Percentiles rank a stretch among this genome's conserved stretches.
phyloP scores from a whole-genome alignment of 2,113 vertebrate species.

The Hippocampus barbouri region DNA sequence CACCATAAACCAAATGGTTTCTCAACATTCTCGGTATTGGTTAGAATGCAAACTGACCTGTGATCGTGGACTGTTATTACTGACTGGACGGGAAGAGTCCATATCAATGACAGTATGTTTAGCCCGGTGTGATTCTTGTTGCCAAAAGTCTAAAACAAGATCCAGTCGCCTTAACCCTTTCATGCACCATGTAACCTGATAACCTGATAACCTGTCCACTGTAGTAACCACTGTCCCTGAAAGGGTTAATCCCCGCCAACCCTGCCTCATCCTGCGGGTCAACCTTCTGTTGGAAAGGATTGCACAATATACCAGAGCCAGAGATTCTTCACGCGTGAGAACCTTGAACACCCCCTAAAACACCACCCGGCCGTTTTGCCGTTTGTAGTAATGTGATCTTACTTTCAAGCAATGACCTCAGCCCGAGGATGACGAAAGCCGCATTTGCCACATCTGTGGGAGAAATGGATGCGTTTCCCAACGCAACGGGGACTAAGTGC shows the following conservation, averaged over 20 bases:
- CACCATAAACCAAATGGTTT: neutral
- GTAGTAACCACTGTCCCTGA: too few relatives aligned
- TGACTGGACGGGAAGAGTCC: neutral
- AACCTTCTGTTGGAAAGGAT: neutral
- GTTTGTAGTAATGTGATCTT: conserved; percentile 14
- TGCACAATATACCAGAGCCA: conserved; percentile 7
- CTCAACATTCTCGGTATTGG: too few relatives aligned
- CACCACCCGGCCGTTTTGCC: conserved; percentile 15
- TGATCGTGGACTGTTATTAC: too few relatives aligned
- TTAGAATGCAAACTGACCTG: too few relatives aligned
- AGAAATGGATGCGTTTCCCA: neutral
- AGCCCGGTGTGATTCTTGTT: neutral
- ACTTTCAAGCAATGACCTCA: conserved; percentile 29
- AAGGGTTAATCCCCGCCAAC: too few relatives aligned
- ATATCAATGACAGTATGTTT: neutral
- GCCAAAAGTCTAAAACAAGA: neutral
- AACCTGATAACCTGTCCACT: too few relatives aligned
- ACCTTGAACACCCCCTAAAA: conserved; percentile 1
- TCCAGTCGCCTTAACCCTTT: neutral
- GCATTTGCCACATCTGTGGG: conserved; percentile 11
- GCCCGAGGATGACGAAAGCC: conserved; percentile 2
- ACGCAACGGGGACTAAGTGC: neutral
- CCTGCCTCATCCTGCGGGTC: conserved; percentile 4
- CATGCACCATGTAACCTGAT: neutral
- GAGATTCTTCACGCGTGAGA: conserved; percentile 24